Conservation (phyloP, 1,140 invertebrate species). For the Drosophila willistoni region DNA sequence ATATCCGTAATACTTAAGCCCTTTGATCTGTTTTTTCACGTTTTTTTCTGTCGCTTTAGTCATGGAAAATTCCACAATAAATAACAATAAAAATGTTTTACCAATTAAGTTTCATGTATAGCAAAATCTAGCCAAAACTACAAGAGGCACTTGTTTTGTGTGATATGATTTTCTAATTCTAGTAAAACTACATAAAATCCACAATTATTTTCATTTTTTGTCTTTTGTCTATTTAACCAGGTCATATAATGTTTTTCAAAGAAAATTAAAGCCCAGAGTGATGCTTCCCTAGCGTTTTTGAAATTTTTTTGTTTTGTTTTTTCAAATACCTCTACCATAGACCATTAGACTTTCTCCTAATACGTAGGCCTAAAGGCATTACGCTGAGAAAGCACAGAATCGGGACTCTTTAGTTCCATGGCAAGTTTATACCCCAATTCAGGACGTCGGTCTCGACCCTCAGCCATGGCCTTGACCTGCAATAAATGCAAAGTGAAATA, state of each 20-base stretch:
- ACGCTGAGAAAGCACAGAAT: conserved; percentile 79
- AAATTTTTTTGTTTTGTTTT: neutral
- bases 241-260: conserved; percentile 11
- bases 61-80: conserved; percentile 43
- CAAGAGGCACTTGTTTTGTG: conserved; percentile 52
- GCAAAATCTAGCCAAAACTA: conserved; percentile 66
- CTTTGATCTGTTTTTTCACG: neutral
- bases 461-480: conserved; percentile 92
- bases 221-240: conserved; percentile 33
- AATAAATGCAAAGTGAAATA: neutral
- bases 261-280: conserved; percentile 34
- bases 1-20: conserved; percentile 10
- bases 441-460: conserved; percentile 92
- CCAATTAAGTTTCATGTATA: conserved; percentile 41
- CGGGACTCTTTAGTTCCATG: conserved; percentile 89
- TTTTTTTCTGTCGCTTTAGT: conserved; percentile 18
- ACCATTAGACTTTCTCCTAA: conserved; percentile 21
- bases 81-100: conserved; percentile 40
- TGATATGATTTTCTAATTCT: conserved; percentile 35
- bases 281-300: conserved; percentile 26
- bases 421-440: conserved; percentile 94
- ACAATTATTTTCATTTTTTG: conserved; percentile 38
- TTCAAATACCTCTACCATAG: conserved; percentile 16
- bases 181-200: conserved; percentile 41
- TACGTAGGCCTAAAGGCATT: conserved; percentile 71